Conservation (phyloP, 2,797 vertebrate genomes). For the Intellagama lesueurii region DNA sequence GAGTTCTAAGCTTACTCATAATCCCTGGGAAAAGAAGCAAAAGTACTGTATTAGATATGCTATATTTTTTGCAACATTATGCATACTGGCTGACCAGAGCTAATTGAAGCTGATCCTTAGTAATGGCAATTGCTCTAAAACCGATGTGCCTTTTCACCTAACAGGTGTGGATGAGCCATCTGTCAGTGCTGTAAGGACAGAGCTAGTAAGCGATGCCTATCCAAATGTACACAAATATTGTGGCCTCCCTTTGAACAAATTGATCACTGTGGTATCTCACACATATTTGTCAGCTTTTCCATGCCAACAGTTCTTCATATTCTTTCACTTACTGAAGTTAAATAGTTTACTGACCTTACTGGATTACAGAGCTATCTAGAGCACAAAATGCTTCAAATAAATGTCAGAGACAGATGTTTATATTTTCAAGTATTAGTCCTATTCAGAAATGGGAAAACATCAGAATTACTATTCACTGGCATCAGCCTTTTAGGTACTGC, state of each 20-base stretch:
- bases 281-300: not conserved
- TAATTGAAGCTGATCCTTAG: not conserved
- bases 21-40: not conserved
- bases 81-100: not conserved
- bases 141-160: not conserved
- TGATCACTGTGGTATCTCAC: not conserved
- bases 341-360: not conserved
- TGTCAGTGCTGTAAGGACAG: not conserved
- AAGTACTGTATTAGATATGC: not conserved
- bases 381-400: not conserved
- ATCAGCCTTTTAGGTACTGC: not conserved
- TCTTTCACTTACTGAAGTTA: not conserved
- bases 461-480: not conserved
- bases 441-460: not conserved
- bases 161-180: not conserved
- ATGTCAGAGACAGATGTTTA: not conserved
- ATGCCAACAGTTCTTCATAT: not conserved
- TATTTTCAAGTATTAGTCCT: not conserved
- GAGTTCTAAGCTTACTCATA: not conserved
- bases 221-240: not conserved
- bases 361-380: not conserved
- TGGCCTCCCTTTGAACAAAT: not conserved
- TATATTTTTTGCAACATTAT: not conserved
- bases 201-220: not conserved
- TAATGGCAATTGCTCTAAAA: too few species aligned